Evolutionary conservation across 2,888 invertebrate genomes (phyloP), one percentile per base, ranked within the genome.

Genomic region (Hypercompe scribonia): DNA sequence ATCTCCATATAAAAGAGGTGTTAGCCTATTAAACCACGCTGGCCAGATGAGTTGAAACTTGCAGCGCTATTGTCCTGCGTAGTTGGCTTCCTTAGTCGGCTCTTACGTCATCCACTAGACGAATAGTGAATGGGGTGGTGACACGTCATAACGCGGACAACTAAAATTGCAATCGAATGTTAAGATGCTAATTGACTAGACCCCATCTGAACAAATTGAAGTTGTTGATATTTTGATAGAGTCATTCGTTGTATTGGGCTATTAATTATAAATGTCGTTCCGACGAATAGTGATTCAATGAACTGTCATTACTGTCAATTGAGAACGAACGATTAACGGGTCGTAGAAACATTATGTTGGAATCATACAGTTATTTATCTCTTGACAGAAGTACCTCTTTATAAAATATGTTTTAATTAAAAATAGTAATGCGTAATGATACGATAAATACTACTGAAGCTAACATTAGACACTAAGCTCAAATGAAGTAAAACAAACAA

Each of bases 231-330:
- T 34, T 36, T 36, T 34, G n/a, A 65, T 65, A 36, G 24, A 65
- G 34, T 34, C 36, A 65, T 36, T 65, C 65, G n/a, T 65, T 65
- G 36, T 61, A 65, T 65, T 65, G n/a, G 34, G n/a, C 36, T 36
- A 36, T 65, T 65, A 24, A 36, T 65, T 65, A 13, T 31, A 61
- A 61, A 61, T 61, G 61, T 61, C 31, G 61, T 31, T 61, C 18
- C 61, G 61, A 24, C 65, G 63, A 8, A 36, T 33, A 21, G 34
- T 21, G 69, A 63, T 39, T 69, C 39, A 69, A 36, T 63, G 21
- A 50, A 70, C 65, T 54, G 69, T 63, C 54, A 70, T 67, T 72
- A 68, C 65, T 67, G 61, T 68, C 75, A 75, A 63, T 70, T 28
- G 66, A 50, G 61, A 31, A 61, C 28, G 31, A 61, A 31, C 31